Percentiles rank a stretch among this genome's conserved stretches.
Evolutionary conservation across 30 jellyfish, hydroid and myxozoan species (phyloP).

Genomic region (Aurelia aurita): DNA sequence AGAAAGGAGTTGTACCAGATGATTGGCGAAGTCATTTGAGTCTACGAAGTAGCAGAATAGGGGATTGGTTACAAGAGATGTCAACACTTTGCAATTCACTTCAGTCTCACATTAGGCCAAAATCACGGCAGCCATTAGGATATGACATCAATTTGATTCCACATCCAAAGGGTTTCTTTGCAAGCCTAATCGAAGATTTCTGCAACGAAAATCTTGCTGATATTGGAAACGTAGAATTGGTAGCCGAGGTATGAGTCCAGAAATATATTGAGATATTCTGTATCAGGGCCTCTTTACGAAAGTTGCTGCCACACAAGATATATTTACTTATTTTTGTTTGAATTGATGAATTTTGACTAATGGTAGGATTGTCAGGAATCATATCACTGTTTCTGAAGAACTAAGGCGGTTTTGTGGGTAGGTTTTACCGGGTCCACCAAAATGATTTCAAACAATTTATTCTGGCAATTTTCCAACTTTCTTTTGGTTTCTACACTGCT

Average conservation of each 20-base stretch:
- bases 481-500: too few species aligned
- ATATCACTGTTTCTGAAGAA: too few species aligned
- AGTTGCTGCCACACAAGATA: too few species aligned
- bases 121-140: slow-evolving; percentile 63
- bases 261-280: too few species aligned
- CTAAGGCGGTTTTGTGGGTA: too few species aligned
- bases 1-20: not conserved
- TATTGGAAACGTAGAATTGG: slow-evolving; percentile 28
- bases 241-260: slow-evolving; percentile 28
- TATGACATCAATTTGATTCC: slow-evolving; percentile 37
- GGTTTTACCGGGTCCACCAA: too few species aligned
- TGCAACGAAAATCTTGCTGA: slow-evolving; percentile 49
- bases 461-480: too few species aligned
- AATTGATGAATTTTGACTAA: not conserved
- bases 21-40: not conserved
- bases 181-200: slow-evolving; percentile 43
- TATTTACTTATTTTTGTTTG: not conserved
- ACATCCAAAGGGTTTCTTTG: slow-evolving; percentile 42
- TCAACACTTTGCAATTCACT: slow-evolving; percentile 25
- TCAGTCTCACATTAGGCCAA: slow-evolving; percentile 40
- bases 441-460: too few species aligned
- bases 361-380: not conserved
- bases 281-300: too few species aligned
- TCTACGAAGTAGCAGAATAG: not conserved
- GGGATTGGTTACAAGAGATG: not conserved